phyloP scores from a whole-genome alignment of 2,797 vertebrate genomes.

The Epinephelus coioides region DNA sequence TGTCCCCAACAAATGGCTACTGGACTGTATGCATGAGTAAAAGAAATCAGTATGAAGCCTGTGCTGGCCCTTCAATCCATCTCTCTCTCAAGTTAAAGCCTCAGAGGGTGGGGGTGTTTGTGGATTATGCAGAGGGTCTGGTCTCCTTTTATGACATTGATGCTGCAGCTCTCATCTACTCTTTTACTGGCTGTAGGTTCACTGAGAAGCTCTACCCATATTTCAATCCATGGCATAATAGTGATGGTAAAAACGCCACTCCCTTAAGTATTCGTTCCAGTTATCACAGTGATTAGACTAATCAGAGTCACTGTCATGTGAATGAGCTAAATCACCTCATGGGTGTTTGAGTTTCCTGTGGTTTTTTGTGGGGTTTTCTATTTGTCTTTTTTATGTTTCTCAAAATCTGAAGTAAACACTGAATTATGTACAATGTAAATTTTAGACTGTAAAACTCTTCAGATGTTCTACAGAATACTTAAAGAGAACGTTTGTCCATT shows the following conservation, averaged over 20 bases:
- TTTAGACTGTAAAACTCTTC: neutral
- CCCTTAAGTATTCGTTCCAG: neutral
- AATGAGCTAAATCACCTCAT: neutral
- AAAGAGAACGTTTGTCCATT: neutral
- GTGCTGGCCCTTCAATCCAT: too few relatives aligned
- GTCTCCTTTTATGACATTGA: slow-evolving; percentile 12
- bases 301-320: neutral
- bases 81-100: neutral
- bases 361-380: neutral
- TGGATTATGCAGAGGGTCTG: slow-evolving; percentile 1
- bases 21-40: neutral
- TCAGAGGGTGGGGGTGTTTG: neutral
- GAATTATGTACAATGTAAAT: neutral
- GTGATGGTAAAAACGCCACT: neutral
- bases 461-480: neutral
- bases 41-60: neutral
- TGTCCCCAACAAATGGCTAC: neutral
- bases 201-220: neutral
- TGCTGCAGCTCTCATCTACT: slow-evolving; percentile 5
- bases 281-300: neutral
- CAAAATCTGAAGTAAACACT: neutral
- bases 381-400: neutral
- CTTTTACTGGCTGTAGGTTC: neutral
- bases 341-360: too few relatives aligned
- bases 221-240: neutral